Base-by-base conservation (phyloP, 2,797 vertebrate species). In the Tokudaia tokunoshimensis region DNA sequence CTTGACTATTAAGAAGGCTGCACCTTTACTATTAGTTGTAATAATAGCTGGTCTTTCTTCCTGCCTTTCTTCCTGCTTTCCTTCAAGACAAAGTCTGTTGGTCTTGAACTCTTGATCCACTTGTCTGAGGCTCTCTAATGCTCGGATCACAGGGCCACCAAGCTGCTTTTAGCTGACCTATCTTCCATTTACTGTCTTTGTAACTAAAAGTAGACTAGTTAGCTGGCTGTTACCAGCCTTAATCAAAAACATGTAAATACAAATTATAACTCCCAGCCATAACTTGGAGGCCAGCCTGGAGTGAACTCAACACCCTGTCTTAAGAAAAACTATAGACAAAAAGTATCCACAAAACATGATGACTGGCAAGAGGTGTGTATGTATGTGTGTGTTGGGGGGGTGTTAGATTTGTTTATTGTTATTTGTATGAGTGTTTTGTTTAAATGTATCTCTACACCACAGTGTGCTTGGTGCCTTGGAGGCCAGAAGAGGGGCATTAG, bases 181-280 rank as follows among this genome's bases (percentile, higher is more conserved):
- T 70, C 13, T 79, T 89, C 24, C 41, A 8, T 79, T 89, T 65
- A n/a, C 44, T 95, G 93, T 88, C 74, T 37, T 92, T 92, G 88
- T 67, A 47, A 94, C 15, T 74, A 47, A 83, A 91, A 89, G 52
- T 44, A 86, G 89, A 76, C 4, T 92, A 85, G 19, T 85, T 85
- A 67, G 19, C 83, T 85, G 83, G 29, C 24, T 82, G 44, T 89
- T 94, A 81, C 31, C 47, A 81, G 13, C 92, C 20, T 29, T 41
- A 84, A n/a, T 92, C 85, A 85, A 37, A 96, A 89, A 70, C 75
- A 72, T 86, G 85, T 93, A 85, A 86, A 83, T 52, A 93, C 29
- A 87, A 65, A 63, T 79, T 83, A 47, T 83, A 70, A 61, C 47
- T 67, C 63, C 44, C 19, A 63, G 31, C 44, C 26, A 26, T 24